These are phyloP conservation scores for Coelopa frigida DNA, from an alignment of 1,140 invertebrate species.

Conservation along the genomic window DNA sequence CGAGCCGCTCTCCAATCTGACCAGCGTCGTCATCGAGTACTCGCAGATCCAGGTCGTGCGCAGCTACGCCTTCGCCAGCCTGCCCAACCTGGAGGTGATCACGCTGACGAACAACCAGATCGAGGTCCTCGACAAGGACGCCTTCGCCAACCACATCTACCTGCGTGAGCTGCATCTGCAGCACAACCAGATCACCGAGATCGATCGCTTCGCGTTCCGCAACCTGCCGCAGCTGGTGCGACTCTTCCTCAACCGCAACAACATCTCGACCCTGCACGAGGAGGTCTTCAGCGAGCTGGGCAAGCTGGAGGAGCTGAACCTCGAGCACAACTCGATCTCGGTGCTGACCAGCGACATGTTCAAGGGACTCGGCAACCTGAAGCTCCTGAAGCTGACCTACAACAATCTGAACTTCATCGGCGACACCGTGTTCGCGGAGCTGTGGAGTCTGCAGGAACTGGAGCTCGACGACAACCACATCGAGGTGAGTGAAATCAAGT, in stretches of 20 bases:
- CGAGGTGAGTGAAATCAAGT: conserved; percentile 42
- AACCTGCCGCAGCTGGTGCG: conserved; percentile 60
- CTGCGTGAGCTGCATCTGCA: conserved; percentile 60
- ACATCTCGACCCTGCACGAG: conserved; percentile 63
- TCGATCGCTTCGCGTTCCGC: conserved; percentile 61
- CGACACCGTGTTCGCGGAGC: conserved; percentile 65
- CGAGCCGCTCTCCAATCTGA: conserved; percentile 56
- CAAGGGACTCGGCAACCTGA: conserved; percentile 57
- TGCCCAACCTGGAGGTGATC: conserved; percentile 58
- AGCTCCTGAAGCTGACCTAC: conserved; percentile 57
- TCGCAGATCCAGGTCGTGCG: conserved; percentile 59
- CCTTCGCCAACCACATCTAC: conserved; percentile 59
- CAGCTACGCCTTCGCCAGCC: conserved; percentile 62
- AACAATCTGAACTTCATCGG: conserved; percentile 66
- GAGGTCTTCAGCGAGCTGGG: conserved; percentile 60
- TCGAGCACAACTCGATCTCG: conserved; percentile 62
- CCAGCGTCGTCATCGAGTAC: conserved; percentile 60
- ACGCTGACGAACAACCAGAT: conserved; percentile 62
- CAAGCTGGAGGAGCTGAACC: conserved; percentile 58
- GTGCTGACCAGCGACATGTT: conserved; percentile 63
- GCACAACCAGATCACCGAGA: conserved; percentile 62
- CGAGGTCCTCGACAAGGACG: conserved; percentile 52
- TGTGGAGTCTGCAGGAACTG: conserved; percentile 61
- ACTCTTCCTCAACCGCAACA: conserved; percentile 61
- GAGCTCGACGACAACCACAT: conserved; percentile 66